These are phyloP conservation scores for Cynopterus brachyotis DNA, from an alignment of 2,113 vertebrate species.

Conservation along the genomic window DNA sequence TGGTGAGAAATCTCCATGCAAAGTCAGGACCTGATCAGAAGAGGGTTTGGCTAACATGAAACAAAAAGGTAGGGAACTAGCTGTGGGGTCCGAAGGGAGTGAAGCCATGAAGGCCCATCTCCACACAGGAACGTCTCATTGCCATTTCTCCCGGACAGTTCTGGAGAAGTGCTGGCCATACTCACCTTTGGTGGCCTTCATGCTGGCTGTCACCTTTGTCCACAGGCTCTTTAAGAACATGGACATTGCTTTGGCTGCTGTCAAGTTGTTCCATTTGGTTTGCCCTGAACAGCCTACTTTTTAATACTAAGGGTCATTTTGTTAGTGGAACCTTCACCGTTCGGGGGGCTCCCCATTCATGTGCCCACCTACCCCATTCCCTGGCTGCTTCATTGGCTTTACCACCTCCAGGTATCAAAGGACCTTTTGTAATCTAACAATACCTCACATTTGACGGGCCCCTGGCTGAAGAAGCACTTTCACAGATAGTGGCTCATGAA, in stretches of 20 bases:
- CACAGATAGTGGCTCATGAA: neutral
- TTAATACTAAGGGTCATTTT: neutral
- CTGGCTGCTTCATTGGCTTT: neutral
- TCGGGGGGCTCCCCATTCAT: neutral
- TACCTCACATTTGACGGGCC: neutral
- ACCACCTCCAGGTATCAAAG: neutral
- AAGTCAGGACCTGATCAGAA: neutral
- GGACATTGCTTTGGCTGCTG: neutral
- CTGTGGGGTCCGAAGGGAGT: neutral
- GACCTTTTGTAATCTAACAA: neutral
- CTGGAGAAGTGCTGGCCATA: fast-evolving
- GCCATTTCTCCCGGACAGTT: neutral
- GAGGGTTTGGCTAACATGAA: neutral
- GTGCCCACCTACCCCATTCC: neutral
- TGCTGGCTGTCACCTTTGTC: neutral
- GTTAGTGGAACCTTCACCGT: neutral
- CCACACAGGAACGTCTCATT: fast-evolving
- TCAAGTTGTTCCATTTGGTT: neutral
- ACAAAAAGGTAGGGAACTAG: neutral
- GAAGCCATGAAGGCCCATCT: neutral
- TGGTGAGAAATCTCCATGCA: neutral
- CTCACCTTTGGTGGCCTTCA: neutral
- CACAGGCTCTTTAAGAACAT: neutral
- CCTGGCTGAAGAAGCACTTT: neutral
- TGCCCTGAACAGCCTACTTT: neutral